Evolutionary conservation across 2,888 invertebrate genomes (phyloP), one percentile per base, ranked within the genome.

Genomic region (Apoderus coryli): DNA sequence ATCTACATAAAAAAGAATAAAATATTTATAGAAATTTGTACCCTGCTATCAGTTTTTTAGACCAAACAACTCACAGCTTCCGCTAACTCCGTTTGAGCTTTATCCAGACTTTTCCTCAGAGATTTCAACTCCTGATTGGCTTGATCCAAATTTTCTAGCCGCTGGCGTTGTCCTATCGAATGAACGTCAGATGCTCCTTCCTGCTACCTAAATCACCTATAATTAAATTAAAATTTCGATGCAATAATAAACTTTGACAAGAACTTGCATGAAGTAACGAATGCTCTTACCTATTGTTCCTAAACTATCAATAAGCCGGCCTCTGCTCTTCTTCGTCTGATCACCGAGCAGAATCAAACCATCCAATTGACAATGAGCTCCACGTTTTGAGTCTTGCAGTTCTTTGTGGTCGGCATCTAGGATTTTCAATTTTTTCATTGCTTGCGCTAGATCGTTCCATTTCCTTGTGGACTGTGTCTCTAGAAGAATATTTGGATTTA

Each of bases 391-490:
- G 35, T 57, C 56, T n/a, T 50, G 44, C 51, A 60, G 37, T 51
- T 63, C 57, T 63, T 72, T 56, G 59, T 69, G 52, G 43, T 86
- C 84, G 6, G 74, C 69, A 29, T 88, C 85, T 2, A 86, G 63
- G 24, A 76, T 69, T 22, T 81, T 77, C 33, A 75, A 73, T 40
- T 81, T 72, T 44, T 78, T 76, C 38, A 74, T 66, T 1, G 81
- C 74, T 41, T 81, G 77, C n/a, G 72, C 67, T 32, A 92, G 64
- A 53, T 92, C 92, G 49, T 53, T 95, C 93, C 70, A 93, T 92
- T 59, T 95, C 95, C 51, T 92, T 89, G 55, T 92, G 84, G 1
- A 95, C 93, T 5, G 84, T 84, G 52, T 92, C 92, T 39, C 93
- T 75, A 28, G 9, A 32, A 25, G 7, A 19, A 19, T 19, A 19